Evolutionary conservation across 2,113 vertebrate species (phyloP).

Genomic region (Verasper variegatus): DNA sequence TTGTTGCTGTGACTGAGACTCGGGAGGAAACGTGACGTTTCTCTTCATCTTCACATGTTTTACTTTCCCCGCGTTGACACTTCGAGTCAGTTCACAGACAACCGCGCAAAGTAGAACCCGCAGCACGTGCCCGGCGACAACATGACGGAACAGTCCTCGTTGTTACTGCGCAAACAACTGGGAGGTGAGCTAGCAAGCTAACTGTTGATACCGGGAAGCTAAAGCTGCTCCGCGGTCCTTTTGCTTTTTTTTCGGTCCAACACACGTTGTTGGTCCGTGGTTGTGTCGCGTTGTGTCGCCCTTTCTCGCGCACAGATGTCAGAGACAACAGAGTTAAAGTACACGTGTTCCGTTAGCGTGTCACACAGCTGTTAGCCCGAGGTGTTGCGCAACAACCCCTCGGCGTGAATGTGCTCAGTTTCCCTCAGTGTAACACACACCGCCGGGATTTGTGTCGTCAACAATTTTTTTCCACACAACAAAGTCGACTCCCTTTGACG

Average conservation of each 20-base stretch:
- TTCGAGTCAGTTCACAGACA: background rate
- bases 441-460: no score
- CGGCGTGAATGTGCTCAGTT: no score
- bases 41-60: background rate
- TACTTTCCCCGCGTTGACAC: background rate
- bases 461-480: no score
- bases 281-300: background rate
- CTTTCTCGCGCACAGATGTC: background rate
- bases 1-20: background rate
- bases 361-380: constrained; percentile 30
- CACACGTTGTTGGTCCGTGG: background rate
- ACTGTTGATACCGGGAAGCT: constrained; percentile 2
- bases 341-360: constrained; percentile 17
- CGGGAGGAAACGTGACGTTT: constrained; percentile 49
- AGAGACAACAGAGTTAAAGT: background rate
- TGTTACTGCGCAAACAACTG: constrained; percentile 84
- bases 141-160: constrained; percentile 82
- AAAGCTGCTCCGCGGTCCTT: background rate
- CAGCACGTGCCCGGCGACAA: no score
- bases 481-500: no score
- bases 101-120: no score
- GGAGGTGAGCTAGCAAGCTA: constrained; percentile 74
- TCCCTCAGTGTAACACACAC: background rate
- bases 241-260: background rate
- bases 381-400: constrained; percentile 35